Percentiles rank a stretch among this genome's conserved stretches.
These are phyloP conservation scores for Lithophane ornitopus DNA, from an alignment of 2,888 invertebrate genomes.

Conservation along the genomic window DNA sequence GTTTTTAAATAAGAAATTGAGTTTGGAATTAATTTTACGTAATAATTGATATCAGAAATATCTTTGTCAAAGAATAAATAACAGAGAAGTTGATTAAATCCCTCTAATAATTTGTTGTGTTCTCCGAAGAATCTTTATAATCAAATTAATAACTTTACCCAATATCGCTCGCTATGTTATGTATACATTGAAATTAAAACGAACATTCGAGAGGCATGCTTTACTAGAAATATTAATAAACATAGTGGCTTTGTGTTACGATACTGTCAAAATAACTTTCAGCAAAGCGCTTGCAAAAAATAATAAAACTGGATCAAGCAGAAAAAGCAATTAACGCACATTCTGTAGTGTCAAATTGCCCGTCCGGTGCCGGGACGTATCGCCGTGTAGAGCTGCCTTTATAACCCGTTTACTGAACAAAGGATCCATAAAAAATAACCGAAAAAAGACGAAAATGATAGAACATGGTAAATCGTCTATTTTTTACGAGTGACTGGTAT, in stretches of 20 bases:
- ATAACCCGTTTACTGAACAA: slow-evolving; percentile 46
- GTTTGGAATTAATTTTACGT: background rate
- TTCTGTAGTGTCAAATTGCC: slow-evolving; percentile 4
- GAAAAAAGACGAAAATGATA: slow-evolving; percentile 13
- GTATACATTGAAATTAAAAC: background rate
- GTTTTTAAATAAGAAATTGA: background rate
- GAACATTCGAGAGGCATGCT: slow-evolving; percentile 1
- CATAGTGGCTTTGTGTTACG: slow-evolving; percentile 7
- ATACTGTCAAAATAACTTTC: slow-evolving; percentile 23
- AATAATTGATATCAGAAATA: background rate
- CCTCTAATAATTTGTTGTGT: background rate
- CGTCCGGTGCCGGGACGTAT: background rate
- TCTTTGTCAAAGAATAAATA: background rate
- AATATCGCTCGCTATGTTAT: background rate
- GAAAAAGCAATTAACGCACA: slow-evolving; percentile 44
- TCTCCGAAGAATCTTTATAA: slow-evolving; percentile 4
- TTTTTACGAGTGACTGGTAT: slow-evolving; percentile 13
- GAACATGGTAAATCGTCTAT: background rate
- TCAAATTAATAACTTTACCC: slow-evolving; percentile 24
- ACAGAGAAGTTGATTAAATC: background rate
- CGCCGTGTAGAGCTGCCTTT: slow-evolving; percentile 27
- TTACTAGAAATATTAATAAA: slow-evolving; percentile 31
- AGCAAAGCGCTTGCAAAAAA: slow-evolving; percentile 3
- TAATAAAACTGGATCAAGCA: slow-evolving; percentile 26
- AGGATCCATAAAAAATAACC: slow-evolving; percentile 21